phyloP scores from a whole-genome alignment of 2,113 vertebrate species.

The Microcebus tavaratra region DNA sequence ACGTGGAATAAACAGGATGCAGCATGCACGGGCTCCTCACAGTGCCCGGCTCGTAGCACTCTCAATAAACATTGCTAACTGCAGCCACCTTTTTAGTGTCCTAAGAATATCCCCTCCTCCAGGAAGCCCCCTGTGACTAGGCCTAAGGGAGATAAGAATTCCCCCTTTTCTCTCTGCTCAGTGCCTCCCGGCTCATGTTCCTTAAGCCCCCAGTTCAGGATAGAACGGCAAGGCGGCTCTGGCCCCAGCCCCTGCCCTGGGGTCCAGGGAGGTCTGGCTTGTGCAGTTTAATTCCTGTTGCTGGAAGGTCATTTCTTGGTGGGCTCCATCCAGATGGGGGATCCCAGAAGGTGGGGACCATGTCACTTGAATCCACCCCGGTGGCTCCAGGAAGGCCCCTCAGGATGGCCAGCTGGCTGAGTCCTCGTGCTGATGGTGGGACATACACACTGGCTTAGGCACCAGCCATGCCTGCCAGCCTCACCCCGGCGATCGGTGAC shows the following conservation, averaged over 20 bases:
- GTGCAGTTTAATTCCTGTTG: fast-evolving
- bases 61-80: not conserved
- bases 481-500: not conserved
- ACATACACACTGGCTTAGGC: not conserved
- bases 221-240: not conserved
- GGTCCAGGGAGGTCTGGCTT: not conserved
- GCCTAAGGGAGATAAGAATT: not conserved
- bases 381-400: not conserved
- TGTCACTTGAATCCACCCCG: not conserved
- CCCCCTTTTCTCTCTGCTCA: not conserved
- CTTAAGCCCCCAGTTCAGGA: not conserved
- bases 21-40: fast-evolving
- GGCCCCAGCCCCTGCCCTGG: too few species aligned
- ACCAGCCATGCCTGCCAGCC: fast-evolving
- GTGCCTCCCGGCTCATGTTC: not conserved
- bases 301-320: not conserved
- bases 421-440: not conserved
- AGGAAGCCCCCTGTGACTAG: not conserved
- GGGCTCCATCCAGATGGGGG: not conserved
- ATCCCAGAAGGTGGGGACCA: not conserved
- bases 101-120: not conserved
- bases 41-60: fast-evolving
- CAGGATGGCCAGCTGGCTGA: not conserved
- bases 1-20: fast-evolving
- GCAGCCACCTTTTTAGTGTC: not conserved